Evolutionary conservation across 1,140 invertebrate genomes (phyloP).

Genomic region (Parasteatoda tepidariorum): DNA sequence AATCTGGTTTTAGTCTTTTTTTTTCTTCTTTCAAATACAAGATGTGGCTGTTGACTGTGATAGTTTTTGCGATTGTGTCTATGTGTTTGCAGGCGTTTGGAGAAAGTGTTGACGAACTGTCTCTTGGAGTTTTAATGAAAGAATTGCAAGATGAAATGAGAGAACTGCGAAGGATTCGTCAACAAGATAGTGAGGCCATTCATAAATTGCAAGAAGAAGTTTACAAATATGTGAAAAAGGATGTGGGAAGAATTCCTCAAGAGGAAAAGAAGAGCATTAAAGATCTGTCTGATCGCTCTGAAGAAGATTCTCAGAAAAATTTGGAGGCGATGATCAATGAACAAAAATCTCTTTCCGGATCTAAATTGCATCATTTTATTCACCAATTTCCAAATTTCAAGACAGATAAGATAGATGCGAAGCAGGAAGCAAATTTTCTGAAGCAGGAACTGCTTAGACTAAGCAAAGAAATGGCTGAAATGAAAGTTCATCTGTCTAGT

Average conservation of each 20-base stretch:
- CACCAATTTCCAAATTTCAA: not conserved
- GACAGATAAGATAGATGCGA: not conserved
- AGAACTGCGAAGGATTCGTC: constrained; percentile 1
- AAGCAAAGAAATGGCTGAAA: constrained; percentile 35
- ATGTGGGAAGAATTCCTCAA: not conserved
- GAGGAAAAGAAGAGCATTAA: not conserved
- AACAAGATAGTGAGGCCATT: constrained; percentile 15
- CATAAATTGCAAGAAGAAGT: constrained; percentile 15
- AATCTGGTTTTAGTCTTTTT: too few species aligned
- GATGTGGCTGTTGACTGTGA: not conserved
- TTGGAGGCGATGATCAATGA: constrained; percentile 17
- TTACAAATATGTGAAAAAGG: not conserved
- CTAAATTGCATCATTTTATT: not conserved
- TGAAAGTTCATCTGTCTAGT: not conserved
- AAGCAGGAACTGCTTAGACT: constrained; percentile 30
- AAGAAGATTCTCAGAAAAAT: not conserved
- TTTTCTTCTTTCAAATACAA: too few species aligned
- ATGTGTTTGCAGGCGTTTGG: not conserved
- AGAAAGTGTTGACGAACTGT: not conserved
- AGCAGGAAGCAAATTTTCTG: constrained; percentile 23
- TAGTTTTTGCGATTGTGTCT: not conserved
- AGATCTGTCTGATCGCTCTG: not conserved
- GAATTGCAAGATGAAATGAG: constrained; percentile 17
- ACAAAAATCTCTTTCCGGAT: not conserved
- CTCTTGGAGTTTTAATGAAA: not conserved